Percentiles rank a stretch among this genome's conserved stretches.
Conservation (phyloP, 2,797 vertebrate species). For the Acrossocheilus wenchowensis region DNA sequence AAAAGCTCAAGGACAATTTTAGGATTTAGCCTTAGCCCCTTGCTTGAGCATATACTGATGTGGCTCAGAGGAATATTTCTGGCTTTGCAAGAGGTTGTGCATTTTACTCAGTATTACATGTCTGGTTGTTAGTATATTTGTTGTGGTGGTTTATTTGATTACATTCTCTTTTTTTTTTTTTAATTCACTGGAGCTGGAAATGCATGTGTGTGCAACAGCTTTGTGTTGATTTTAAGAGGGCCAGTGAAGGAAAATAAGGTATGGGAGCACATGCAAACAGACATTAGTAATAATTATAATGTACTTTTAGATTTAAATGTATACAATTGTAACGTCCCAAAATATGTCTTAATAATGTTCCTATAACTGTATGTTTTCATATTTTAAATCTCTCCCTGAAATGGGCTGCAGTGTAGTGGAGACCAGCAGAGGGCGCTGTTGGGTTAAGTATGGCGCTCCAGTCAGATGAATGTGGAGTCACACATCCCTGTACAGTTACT, state of each 20-base stretch:
- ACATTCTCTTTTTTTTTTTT: not conserved
- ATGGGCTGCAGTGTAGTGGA: not conserved
- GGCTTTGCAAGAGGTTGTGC: not conserved
- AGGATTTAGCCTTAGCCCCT: not conserved
- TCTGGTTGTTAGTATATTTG: not conserved
- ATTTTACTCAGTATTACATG: not conserved
- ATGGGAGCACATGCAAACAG: not conserved
- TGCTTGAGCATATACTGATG: not conserved
- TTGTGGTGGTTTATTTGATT: not conserved
- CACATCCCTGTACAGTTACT: not conserved
- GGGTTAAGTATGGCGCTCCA: not conserved
- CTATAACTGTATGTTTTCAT: not conserved
- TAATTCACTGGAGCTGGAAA: not conserved
- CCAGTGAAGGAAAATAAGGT: not conserved
- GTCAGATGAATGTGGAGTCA: not conserved
- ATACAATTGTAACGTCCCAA: not conserved
- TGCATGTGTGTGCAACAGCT: not conserved
- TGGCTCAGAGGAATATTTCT: not conserved
- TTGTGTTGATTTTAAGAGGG: not conserved
- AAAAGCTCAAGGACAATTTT: not conserved
- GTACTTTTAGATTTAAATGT: not conserved
- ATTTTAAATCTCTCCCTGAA: not conserved
- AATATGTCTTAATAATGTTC: not conserved
- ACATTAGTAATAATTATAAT: not conserved
- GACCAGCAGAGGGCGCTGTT: slow-evolving; percentile 55